A percentile compares a stretch with the other conserved stretches of the same genome.
Conservation (phyloP, 2,888 invertebrate genomes). For the Hymenopus coronatus region DNA sequence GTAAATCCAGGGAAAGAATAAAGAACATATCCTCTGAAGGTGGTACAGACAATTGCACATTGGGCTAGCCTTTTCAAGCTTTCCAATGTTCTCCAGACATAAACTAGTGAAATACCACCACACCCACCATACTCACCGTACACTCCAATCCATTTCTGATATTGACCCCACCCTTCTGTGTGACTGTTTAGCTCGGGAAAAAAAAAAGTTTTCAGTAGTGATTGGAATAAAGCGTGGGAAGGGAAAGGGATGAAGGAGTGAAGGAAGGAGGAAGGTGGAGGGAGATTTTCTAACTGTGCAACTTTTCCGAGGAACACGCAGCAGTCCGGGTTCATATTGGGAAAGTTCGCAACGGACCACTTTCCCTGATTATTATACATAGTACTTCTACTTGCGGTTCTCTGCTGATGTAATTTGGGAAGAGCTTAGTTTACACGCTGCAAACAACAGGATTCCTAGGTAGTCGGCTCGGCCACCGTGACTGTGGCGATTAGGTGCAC, state of each 20-base stretch:
- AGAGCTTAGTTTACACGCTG: not conserved
- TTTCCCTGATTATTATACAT: conserved; percentile 1
- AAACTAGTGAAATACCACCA: not conserved
- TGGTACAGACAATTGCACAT: not conserved
- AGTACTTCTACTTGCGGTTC: not conserved
- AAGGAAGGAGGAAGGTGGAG: not conserved
- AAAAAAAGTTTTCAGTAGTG: not conserved
- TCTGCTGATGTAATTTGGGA: not conserved
- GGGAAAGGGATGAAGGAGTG: not conserved
- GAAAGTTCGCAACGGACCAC: not conserved
- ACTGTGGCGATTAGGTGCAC: not conserved
- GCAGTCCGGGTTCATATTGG: not conserved
- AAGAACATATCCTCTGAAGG: not conserved
- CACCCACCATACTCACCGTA: not conserved
- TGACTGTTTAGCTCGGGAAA: not conserved
- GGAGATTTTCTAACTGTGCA: not conserved
- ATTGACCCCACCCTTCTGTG: conserved; percentile 6
- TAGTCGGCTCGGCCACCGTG: not conserved
- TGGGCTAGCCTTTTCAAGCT: not conserved
- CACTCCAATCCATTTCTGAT: conserved; percentile 21
- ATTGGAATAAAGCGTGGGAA: not conserved
- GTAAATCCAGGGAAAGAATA: not conserved
- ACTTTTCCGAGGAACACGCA: not conserved
- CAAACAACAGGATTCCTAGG: not conserved
- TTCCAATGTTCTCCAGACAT: not conserved